These are phyloP conservation scores for Isoperla grammatica DNA, from an alignment of 2,888 invertebrate species.

Conservation along the genomic window DNA sequence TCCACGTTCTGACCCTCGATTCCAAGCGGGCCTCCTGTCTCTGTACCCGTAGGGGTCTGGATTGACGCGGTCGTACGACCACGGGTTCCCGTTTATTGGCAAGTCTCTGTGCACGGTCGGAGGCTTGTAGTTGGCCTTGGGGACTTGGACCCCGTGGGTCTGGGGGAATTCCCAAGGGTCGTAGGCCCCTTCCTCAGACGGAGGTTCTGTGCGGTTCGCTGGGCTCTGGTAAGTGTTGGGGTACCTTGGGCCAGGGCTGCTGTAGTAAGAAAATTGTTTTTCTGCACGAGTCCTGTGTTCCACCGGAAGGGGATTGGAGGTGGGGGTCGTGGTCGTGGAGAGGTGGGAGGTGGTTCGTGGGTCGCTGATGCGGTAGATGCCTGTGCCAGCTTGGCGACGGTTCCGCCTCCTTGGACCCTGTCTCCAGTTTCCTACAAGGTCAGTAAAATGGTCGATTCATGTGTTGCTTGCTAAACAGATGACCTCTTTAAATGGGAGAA, in stretches of 20 bases:
- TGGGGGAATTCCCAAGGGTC: conserved; percentile 31
- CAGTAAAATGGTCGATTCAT: no score
- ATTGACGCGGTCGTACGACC: no score
- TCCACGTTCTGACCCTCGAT: no score
- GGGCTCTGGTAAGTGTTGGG: conserved; percentile 17
- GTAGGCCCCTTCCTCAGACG: conserved; percentile 24
- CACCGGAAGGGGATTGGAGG: not conserved
- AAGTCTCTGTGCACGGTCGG: no score
- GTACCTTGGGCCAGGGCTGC: conserved; percentile 1
- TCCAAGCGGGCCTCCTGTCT: no score
- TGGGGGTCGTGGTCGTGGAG: conserved; percentile 7
- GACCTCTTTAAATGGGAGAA: no score
- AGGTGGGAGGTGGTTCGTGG: conserved; percentile 19
- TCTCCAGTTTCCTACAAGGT: conserved; percentile 21
- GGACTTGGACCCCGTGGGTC: conserved; percentile 21
- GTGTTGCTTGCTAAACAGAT: no score
- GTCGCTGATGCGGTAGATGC: conserved; percentile 26
- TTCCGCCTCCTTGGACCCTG: conserved; percentile 5
- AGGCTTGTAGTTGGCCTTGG: not conserved
- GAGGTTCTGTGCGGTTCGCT: not conserved
- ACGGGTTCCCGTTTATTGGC: no score
- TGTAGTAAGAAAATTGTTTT: not conserved
- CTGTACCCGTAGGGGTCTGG: no score
- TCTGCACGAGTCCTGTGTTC: not conserved
- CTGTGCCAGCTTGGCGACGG: conserved; percentile 20